Evolutionary conservation across 1,140 invertebrate species (phyloP).

Genomic region (Ceratosolen fusciceps): DNA sequence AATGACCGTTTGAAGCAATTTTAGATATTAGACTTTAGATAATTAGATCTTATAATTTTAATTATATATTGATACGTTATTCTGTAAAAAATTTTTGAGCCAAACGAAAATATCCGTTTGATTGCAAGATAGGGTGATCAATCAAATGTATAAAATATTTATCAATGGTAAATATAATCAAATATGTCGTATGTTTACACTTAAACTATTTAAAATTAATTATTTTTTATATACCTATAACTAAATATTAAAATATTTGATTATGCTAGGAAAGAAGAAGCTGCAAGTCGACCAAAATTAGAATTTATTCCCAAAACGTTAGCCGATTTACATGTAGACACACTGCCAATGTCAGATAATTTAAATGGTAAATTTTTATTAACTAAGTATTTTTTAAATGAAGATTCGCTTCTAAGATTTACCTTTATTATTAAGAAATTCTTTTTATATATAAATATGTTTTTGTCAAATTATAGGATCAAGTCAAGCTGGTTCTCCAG

Average conservation of each 20-base stretch:
- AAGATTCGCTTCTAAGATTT: not conserved
- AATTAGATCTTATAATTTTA: no score
- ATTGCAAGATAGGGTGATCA: no score
- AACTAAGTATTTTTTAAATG: conserved; percentile 58
- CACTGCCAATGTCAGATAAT: conserved; percentile 62
- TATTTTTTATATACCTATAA: no score
- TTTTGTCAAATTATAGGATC: conserved; percentile 72
- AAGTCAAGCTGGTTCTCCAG: conserved; percentile 80
- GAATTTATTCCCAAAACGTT: conserved; percentile 95
- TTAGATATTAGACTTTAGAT: no score
- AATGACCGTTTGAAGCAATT: no score
- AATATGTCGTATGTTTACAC: no score
- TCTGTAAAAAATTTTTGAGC: no score
- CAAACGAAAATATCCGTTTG: no score
- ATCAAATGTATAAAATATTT: no score
- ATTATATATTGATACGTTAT: no score
- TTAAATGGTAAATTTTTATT: conserved; percentile 73
- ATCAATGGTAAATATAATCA: no score
- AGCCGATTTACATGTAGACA: conserved; percentile 88
- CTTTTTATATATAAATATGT: not conserved
- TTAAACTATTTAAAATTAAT: no score
- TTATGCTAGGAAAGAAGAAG: conserved; percentile 87
- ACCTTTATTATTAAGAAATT: not conserved
- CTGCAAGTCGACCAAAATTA: conserved; percentile 86
- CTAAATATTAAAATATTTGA: not conserved